Conservation (phyloP, 2,797 vertebrate genomes). For the Xiphorhynchus erythropygius region DNA sequence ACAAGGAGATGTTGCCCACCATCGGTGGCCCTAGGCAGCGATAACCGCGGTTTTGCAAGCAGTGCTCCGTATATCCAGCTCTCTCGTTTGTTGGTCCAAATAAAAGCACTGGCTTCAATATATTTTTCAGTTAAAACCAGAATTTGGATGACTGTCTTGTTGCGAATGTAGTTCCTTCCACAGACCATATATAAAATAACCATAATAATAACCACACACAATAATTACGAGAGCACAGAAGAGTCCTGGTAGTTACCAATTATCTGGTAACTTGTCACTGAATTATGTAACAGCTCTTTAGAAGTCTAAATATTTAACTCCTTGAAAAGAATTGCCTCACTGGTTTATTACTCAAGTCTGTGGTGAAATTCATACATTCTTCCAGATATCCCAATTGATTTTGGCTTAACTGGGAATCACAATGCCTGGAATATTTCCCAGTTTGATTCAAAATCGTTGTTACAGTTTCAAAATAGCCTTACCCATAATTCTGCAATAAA, state of each 20-base stretch:
- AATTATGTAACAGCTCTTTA: not conserved
- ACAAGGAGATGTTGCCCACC: not conserved
- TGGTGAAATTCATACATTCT: not conserved
- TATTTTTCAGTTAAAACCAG: not conserved
- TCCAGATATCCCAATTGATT: not conserved
- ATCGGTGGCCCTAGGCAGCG: not conserved
- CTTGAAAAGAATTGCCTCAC: not conserved
- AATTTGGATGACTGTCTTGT: not conserved
- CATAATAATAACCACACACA: not conserved
- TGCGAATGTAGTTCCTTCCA: not conserved
- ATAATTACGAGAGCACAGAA: not conserved
- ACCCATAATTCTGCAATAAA: not conserved
- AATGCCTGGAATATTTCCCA: not conserved
- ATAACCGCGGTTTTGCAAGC: not conserved
- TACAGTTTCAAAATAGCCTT: not conserved
- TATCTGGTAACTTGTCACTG: not conserved
- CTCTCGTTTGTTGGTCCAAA: not conserved
- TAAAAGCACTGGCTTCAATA: not conserved
- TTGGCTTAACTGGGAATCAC: not conserved
- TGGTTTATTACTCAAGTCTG: not conserved
- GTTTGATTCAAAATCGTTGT: not conserved
- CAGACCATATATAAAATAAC: not conserved
- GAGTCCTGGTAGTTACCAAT: not conserved
- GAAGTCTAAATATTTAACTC: not conserved
- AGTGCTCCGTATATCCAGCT: rapidly evolving